These are phyloP conservation scores for Erannis defoliaria DNA, from an alignment of 2,888 invertebrate genomes.

Conservation along the genomic window DNA sequence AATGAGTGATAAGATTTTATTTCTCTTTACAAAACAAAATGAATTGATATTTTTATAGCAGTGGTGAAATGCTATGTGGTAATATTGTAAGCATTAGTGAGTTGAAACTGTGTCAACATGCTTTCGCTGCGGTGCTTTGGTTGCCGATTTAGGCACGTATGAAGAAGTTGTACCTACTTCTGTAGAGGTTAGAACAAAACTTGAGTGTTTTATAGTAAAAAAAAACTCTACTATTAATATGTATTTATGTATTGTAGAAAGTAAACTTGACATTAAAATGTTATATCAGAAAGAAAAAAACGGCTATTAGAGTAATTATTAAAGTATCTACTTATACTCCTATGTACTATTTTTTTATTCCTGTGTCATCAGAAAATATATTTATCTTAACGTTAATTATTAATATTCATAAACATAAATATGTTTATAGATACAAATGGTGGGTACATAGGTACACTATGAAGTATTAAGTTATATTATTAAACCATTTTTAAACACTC, in stretches of 20 bases:
- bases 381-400: neutral
- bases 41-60: conserved; percentile 19
- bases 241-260: too few relatives aligned
- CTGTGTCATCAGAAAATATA: neutral
- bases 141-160: neutral
- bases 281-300: too few relatives aligned
- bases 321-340: too few relatives aligned
- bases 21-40: conserved; percentile 15
- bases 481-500: conserved; percentile 1
- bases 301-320: too few relatives aligned
- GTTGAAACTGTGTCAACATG: conserved; percentile 21
- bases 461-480: too few relatives aligned
- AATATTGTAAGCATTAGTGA: conserved; percentile 10
- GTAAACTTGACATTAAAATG: too few relatives aligned
- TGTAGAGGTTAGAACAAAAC: neutral
- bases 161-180: neutral
- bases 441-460: too few relatives aligned
- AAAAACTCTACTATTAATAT: too few relatives aligned
- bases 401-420: neutral
- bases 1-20: conserved; percentile 19
- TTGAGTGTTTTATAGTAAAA: neutral
- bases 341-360: neutral
- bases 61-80: conserved; percentile 23
- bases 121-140: conserved; percentile 14
- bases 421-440: too few relatives aligned